phyloP scores from a whole-genome alignment of 2,797 vertebrate species.

The Pristis pectinata region DNA sequence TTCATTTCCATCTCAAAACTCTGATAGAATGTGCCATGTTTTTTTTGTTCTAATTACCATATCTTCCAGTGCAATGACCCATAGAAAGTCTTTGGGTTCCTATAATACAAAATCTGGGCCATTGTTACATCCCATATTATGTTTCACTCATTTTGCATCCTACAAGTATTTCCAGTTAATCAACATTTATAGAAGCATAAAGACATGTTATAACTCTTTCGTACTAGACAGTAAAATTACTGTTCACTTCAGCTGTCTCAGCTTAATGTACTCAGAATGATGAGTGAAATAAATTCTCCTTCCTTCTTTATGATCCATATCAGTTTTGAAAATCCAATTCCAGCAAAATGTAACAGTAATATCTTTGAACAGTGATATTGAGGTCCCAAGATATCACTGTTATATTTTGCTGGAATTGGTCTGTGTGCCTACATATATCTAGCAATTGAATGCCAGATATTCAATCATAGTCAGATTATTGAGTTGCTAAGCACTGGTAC shows the following conservation, averaged over 20 bases:
- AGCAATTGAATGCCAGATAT: constrained; percentile 69
- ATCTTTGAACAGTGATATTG: constrained; percentile 69
- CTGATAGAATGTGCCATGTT: too few species aligned
- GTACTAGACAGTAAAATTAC: background rate
- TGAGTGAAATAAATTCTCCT: constrained; percentile 53
- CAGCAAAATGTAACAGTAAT: constrained; percentile 66
- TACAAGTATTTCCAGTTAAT: background rate
- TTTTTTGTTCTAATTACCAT: too few species aligned
- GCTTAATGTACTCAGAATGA: constrained; percentile 54
- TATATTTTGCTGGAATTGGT: too few species aligned
- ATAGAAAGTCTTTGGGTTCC: too few species aligned
- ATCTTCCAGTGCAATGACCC: background rate
- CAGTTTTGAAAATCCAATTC: constrained; percentile 58
- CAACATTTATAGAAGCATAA: background rate
- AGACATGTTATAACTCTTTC: background rate
- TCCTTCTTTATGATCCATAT: constrained; percentile 69
- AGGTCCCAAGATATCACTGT: too few species aligned
- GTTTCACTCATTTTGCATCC: background rate
- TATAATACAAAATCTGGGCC: background rate
- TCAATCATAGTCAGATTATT: constrained; percentile 69
- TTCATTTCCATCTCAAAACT: too few species aligned
- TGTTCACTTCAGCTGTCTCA: background rate
- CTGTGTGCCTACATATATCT: constrained; percentile 63
- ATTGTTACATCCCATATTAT: background rate
- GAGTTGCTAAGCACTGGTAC: constrained; percentile 71